These are phyloP conservation scores for Sycobia sp. DNA, from an alignment of 1,140 invertebrate genomes.

Conservation along the genomic window DNA sequence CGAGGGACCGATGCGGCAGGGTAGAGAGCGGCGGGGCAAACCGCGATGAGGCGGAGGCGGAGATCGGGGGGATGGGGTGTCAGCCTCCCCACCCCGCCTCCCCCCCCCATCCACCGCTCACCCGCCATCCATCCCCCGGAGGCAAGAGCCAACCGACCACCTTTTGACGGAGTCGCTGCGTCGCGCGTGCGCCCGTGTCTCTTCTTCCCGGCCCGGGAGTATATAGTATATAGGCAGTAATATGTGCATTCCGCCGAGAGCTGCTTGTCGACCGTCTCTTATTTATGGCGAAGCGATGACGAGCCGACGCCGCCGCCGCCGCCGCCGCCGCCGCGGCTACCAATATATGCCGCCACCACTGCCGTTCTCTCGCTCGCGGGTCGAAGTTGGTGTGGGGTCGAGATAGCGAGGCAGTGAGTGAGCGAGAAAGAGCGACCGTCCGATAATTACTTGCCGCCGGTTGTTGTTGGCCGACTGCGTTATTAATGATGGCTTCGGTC, in stretches of 20 bases:
- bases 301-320: not conserved
- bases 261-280: conserved; percentile 5
- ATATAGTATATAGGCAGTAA: too few relatives aligned
- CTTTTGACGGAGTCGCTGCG: too few relatives aligned
- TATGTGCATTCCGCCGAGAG: not conserved
- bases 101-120: not conserved
- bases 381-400: not conserved
- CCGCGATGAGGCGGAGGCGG: too few relatives aligned
- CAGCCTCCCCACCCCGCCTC: not conserved
- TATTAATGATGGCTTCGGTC: conserved; percentile 30
- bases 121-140: too few relatives aligned
- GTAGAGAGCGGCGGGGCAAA: conserved; percentile 17
- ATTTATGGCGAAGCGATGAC: conserved; percentile 33
- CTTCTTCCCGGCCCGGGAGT: too few relatives aligned
- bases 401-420: not conserved
- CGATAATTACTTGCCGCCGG: conserved; percentile 31
- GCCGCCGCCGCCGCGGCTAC: too few relatives aligned
- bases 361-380: not conserved
- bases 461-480: conserved; percentile 13
- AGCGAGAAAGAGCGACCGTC: not conserved
- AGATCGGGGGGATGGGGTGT: too few relatives aligned
- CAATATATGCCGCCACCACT: too few relatives aligned
- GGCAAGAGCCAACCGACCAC: not conserved
- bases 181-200: too few relatives aligned
- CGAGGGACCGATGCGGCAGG: conserved; percentile 12